Percentiles rank a stretch among this genome's conserved stretches.
Evolutionary conservation across 2,888 invertebrate genomes (phyloP).

Genomic region (Drosophila setosimentum): DNA sequence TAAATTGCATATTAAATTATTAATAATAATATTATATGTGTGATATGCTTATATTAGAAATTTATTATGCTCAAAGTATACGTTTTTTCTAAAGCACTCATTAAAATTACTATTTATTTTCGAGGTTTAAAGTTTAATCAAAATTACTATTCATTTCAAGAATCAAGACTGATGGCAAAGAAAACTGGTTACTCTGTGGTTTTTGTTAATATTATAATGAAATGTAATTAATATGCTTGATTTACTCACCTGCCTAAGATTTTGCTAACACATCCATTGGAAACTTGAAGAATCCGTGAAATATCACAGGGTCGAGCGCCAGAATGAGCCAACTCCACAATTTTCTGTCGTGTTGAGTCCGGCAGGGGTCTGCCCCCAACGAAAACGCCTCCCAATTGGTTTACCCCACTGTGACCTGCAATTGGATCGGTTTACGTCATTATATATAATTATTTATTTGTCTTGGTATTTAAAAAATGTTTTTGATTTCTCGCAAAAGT

Average conservation of each 20-base stretch:
- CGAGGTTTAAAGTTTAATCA: background rate
- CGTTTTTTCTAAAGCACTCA: background rate
- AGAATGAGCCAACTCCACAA: slow-evolving; percentile 98
- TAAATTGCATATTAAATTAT: background rate
- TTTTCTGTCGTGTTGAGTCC: slow-evolving; percentile 98
- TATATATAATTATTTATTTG: background rate
- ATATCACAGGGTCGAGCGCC: slow-evolving; percentile 99
- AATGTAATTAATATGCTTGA: background rate
- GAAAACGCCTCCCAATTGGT: slow-evolving; percentile 99
- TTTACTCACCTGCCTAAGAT: slow-evolving; percentile 95
- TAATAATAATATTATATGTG: background rate
- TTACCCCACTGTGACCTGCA: slow-evolving; percentile 98
- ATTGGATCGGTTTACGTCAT: slow-evolving; percentile 3
- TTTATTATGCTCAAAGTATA: background rate
- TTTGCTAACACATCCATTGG: slow-evolving; percentile 99
- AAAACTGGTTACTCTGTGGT: background rate
- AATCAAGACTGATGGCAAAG: background rate
- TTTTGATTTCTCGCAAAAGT: background rate
- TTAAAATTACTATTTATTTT: background rate
- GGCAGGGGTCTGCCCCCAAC: slow-evolving; percentile 99
- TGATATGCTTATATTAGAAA: too few relatives aligned
- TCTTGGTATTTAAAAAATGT: background rate
- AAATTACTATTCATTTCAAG: background rate
- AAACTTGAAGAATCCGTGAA: slow-evolving; percentile 98
- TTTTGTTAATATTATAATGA: background rate